Evolutionary conservation across 1,140 invertebrate species (phyloP).

Genomic region (Nasonia longicornis): DNA sequence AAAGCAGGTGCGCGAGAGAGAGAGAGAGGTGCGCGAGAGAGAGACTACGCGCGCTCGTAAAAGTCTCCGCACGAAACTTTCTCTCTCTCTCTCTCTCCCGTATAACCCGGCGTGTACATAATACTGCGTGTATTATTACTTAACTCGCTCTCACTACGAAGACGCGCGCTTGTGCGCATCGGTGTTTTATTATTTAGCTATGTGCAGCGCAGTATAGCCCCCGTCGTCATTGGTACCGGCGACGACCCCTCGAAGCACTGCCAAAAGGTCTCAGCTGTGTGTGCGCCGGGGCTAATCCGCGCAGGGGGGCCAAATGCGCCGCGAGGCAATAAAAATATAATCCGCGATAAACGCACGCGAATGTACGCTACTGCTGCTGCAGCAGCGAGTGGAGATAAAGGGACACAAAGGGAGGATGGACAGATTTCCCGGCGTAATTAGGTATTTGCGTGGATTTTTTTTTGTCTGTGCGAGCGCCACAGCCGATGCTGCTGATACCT

Average conservation of each 20-base stretch:
- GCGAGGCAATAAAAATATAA: conserved; percentile 59
- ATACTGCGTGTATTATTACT: no score
- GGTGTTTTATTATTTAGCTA: conserved; percentile 8
- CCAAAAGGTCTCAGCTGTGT: conserved; percentile 53
- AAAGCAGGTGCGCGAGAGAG: conserved; percentile 25
- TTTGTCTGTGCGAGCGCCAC: neutral
- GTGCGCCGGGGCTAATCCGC: conserved; percentile 55
- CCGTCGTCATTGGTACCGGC: neutral
- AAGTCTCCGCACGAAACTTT: conserved; percentile 16
- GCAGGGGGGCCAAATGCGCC: conserved; percentile 28
- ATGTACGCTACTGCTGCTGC: conserved; percentile 14
- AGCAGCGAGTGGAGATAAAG: neutral
- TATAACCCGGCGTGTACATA: no score
- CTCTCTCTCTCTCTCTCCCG: neutral
- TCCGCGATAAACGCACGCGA: conserved; percentile 55
- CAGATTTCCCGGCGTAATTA: conserved; percentile 20
- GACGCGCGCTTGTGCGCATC: neutral
- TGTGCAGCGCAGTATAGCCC: neutral
- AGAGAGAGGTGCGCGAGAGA: no score
- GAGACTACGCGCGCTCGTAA: conserved; percentile 5
- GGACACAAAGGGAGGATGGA: neutral
- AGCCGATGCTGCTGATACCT: neutral
- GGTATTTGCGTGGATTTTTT: conserved; percentile 9
- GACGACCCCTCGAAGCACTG: neutral
- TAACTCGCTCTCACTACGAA: no score